Evolutionary conservation across 1,140 invertebrate genomes (phyloP).

Genomic region (Polypedilum vanderplanki): DNA sequence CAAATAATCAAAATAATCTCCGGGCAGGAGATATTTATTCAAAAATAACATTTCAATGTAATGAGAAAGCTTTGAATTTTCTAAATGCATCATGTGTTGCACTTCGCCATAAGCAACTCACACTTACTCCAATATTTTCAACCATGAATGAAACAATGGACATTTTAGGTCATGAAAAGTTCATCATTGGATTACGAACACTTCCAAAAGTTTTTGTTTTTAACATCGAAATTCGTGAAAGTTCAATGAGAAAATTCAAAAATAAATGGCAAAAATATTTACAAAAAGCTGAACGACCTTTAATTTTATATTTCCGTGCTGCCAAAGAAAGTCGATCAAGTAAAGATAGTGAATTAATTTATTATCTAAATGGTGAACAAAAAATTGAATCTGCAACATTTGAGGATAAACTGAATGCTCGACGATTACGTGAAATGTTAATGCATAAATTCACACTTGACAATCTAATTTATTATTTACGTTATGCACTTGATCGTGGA

Average conservation of each 20-base stretch:
- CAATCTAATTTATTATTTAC: background rate
- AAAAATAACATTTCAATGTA: background rate
- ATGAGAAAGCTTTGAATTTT: background rate
- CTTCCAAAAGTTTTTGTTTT: background rate
- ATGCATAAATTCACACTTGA: background rate
- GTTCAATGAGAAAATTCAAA: background rate
- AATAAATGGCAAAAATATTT: conserved; percentile 32
- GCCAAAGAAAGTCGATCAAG: conserved; percentile 35
- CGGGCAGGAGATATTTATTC: background rate
- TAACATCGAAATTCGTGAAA: background rate
- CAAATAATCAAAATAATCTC: background rate
- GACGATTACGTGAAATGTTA: background rate
- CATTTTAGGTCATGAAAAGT: background rate
- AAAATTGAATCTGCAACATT: background rate
- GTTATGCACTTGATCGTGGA: background rate
- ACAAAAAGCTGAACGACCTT: conserved; percentile 37
- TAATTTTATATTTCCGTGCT: conserved; percentile 36
- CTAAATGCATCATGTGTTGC: background rate
- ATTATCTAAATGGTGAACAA: background rate
- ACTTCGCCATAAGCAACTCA: background rate
- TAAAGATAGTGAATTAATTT: background rate
- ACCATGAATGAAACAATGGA: background rate
- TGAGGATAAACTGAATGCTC: background rate
- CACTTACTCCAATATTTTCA: background rate
- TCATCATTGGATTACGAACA: background rate